Percentiles rank a stretch among this genome's conserved stretches.
phyloP scores from a whole-genome alignment of 1,140 invertebrate species.

The Eurosta solidaginis region DNA sequence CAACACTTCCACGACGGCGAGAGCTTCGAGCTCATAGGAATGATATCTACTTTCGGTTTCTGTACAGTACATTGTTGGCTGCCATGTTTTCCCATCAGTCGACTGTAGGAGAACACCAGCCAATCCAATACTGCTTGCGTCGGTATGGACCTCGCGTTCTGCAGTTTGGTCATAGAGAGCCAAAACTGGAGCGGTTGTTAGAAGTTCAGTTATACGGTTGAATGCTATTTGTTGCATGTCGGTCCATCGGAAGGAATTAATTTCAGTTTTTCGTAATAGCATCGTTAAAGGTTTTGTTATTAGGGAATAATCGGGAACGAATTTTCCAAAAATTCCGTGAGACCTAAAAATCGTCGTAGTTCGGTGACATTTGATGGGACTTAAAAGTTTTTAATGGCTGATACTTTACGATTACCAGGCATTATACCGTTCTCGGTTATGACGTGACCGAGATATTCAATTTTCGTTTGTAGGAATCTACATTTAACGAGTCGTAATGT shows the following conservation, averaged over 20 bases:
- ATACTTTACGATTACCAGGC: conserved; percentile 44
- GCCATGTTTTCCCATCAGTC: neutral
- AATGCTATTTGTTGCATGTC: no score
- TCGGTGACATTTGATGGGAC: conserved; percentile 40
- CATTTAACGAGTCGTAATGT: neutral
- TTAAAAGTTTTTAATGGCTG: conserved; percentile 42
- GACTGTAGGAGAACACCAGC: neutral
- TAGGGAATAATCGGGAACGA: neutral
- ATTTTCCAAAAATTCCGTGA: conserved; percentile 37
- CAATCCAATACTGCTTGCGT: neutral
- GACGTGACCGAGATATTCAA: conserved; percentile 42
- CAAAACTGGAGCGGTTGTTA: no score
- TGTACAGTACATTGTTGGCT: neutral
- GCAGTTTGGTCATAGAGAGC: no score
- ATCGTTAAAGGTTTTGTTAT: neutral
- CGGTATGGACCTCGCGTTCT: no score
- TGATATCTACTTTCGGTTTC: no score
- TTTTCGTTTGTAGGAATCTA: conserved; percentile 41
- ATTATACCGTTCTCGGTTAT: conserved; percentile 38
- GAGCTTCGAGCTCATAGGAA: no score
- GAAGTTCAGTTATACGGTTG: no score
- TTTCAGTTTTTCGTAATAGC: neutral
- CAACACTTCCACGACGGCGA: no score
- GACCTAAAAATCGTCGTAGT: conserved; percentile 43
- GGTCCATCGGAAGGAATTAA: no score